These are phyloP conservation scores for Sarcophaga carnaria DNA, from an alignment of 2,888 invertebrate genomes.

Conservation along the genomic window DNA sequence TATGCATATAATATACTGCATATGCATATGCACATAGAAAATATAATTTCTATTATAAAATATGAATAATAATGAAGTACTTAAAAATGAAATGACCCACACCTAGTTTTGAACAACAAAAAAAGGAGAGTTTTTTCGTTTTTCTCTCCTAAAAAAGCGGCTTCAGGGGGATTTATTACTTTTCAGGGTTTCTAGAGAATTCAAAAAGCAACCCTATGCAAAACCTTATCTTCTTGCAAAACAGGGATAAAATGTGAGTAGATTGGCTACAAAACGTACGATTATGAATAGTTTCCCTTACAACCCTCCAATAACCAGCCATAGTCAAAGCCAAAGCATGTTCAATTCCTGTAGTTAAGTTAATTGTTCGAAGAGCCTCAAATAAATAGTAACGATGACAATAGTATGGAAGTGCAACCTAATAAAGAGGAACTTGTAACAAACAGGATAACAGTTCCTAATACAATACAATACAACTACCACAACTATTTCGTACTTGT, in stretches of 20 bases:
- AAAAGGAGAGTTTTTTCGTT: no score
- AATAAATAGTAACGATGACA: conserved; percentile 63
- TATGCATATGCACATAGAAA: conserved; percentile 15
- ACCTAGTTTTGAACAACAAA: conserved; percentile 54
- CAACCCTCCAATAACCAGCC: background rate
- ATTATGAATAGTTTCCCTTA: conserved; percentile 58
- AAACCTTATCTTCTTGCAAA: background rate
- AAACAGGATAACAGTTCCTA: background rate
- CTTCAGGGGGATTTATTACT: background rate
- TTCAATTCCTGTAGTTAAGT: conserved; percentile 32
- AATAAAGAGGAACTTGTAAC: background rate
- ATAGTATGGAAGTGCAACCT: background rate
- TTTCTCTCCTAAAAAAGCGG: background rate
- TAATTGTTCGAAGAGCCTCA: background rate
- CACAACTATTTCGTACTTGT: no score
- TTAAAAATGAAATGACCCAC: conserved; percentile 62
- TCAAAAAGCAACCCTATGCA: background rate
- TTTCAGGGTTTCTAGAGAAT: background rate
- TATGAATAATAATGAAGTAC: conserved; percentile 38
- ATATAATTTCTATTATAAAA: no score
- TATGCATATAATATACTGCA: background rate
- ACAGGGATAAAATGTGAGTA: background rate
- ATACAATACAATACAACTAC: background rate
- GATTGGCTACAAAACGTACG: conserved; percentile 43
- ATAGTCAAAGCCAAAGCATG: conserved; percentile 7